These are phyloP conservation scores for Festucalex cinctus DNA, from an alignment of 2,113 vertebrate genomes.

Conservation along the genomic window DNA sequence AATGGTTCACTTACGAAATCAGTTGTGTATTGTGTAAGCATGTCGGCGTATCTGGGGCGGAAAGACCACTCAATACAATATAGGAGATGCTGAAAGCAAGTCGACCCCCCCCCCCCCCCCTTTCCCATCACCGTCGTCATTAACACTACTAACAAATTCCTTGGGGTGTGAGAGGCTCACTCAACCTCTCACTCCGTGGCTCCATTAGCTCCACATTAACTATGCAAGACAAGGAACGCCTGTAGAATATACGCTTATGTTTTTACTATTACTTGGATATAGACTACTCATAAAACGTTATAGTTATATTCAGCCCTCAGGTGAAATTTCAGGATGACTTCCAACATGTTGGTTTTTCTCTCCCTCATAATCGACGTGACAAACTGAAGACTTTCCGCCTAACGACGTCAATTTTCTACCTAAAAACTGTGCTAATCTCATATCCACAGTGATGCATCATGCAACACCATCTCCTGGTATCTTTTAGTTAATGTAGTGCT, in stretches of 20 bases:
- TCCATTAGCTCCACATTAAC: constrained; percentile 67
- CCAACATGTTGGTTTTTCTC: no score
- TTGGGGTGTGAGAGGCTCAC: constrained; percentile 58
- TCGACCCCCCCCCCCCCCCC: background rate
- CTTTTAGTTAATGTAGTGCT: background rate
- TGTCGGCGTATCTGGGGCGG: background rate
- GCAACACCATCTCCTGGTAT: background rate
- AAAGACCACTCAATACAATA: background rate
- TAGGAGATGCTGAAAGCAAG: constrained; percentile 40
- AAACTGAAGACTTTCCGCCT: no score
- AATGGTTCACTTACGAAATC: background rate
- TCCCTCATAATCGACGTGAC: no score
- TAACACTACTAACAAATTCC: constrained; percentile 58
- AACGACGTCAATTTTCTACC: background rate
- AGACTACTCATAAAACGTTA: background rate
- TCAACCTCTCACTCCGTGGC: constrained; percentile 47
- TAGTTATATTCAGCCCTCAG: no score
- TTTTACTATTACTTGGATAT: background rate
- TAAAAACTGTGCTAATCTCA: background rate
- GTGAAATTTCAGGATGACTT: no score
- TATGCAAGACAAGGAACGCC: constrained; percentile 48
- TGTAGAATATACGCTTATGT: background rate
- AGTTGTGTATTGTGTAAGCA: background rate
- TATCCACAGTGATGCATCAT: background rate
- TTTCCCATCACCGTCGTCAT: constrained; percentile 42